phyloP scores from a whole-genome alignment of 1,140 invertebrate genomes.

The Rhyzopertha dominica region DNA sequence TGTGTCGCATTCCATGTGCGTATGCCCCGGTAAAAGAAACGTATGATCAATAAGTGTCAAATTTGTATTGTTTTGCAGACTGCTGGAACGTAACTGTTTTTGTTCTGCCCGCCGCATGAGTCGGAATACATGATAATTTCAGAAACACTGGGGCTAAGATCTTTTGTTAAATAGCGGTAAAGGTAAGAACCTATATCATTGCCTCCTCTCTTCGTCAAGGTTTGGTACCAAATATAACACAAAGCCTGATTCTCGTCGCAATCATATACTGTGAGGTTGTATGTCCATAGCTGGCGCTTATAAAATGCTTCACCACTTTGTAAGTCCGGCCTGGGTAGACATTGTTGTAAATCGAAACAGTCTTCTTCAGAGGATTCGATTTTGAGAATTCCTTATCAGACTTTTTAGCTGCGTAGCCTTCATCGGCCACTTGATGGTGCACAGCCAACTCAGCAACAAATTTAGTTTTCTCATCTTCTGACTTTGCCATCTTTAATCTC shows the following conservation, averaged over 20 bases:
- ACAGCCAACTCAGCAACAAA: background rate
- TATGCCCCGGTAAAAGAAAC: constrained; percentile 7
- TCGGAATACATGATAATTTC: too few relatives aligned
- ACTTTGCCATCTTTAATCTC: background rate
- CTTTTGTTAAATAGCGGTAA: constrained; percentile 4
- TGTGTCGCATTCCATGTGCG: constrained; percentile 5
- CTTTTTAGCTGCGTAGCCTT: background rate
- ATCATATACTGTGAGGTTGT: background rate
- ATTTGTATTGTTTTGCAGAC: background rate
- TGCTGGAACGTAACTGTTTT: constrained; percentile 4
- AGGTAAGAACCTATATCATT: constrained; percentile 13
- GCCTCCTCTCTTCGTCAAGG: constrained; percentile 6
- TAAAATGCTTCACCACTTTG: constrained; percentile 1
- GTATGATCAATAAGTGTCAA: constrained; percentile 5
- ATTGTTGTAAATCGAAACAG: constrained; percentile 39
- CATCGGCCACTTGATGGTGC: background rate
- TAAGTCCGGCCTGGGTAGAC: constrained; percentile 34
- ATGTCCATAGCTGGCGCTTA: constrained; percentile 1
- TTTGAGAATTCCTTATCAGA: background rate
- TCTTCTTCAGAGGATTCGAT: background rate
- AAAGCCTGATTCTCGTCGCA: background rate
- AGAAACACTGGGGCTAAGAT: background rate
- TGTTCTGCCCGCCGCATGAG: constrained; percentile 1
- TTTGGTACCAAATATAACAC: constrained; percentile 5
- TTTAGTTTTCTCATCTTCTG: constrained; percentile 1